Evolutionary conservation across 2,888 invertebrate species (phyloP), one percentile per base, ranked within the genome.

Genomic region (Scrobipalpa costella): DNA sequence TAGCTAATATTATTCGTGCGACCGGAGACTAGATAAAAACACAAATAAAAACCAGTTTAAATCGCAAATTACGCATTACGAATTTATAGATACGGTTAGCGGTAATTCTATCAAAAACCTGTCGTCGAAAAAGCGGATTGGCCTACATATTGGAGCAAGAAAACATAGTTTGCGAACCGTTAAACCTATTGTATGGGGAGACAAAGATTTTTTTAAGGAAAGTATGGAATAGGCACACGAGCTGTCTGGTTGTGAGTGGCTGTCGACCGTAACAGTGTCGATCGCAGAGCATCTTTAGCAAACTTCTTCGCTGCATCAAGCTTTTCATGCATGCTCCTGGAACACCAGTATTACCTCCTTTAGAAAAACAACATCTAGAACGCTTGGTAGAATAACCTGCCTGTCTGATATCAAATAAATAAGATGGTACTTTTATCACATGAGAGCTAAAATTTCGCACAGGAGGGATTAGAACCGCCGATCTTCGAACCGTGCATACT

Each of bases 61-160:
- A 78, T 77, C 72, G 73, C 78, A 67, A 81, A 80, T 73, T 72
- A 75, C 76, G 61, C 7, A 52, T 73, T 69, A 67, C 72, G 62
- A 71, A 75, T 73, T 33, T 67, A 66, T 64, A 77, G 74, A 80
- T 79, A 74, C 79, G 76, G 73, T 75, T 77, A 83, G 83, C 85
- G 80, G 81, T 81, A 75, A 71, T 70, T 71, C 72, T 75, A 79
- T 34, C 74, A 71, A 77, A 83, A 88, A 88, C 88, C 86, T 85
- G 88, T 87, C 80, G 79, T 72, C 70, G 79, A 81, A 83, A 27
- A 81, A 82, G 82, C 81, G 79, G 81, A 84, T 78, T 84, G 88
- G 75, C 90, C 90, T 80, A 89, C 87, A 85, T 86, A 82, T 76
- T 27, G 21, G 83, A 86, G 85, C 84, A 84, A 82, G 80, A 81